Evolutionary conservation across 2,888 invertebrate species (phyloP).

Genomic region (Augiades crinisus): DNA sequence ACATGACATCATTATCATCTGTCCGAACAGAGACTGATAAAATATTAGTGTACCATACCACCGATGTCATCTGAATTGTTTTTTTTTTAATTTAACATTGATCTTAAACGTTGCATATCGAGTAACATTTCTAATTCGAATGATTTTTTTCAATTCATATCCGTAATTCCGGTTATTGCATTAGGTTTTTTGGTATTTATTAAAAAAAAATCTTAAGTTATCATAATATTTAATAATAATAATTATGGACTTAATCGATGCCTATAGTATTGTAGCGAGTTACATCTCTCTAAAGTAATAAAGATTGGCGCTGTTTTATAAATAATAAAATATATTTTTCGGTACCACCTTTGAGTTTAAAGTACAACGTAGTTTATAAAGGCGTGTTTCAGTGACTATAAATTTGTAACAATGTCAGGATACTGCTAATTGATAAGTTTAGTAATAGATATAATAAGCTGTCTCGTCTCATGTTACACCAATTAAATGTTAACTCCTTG

Average conservation of each 20-base stretch:
- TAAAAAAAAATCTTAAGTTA: slow-evolving; percentile 60
- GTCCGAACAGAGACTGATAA: slow-evolving; percentile 62
- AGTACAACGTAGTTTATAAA: slow-evolving; percentile 77
- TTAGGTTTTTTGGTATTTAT: slow-evolving; percentile 64
- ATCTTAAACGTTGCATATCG: slow-evolving; percentile 80
- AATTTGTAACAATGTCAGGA: slow-evolving; percentile 66
- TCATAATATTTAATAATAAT: slow-evolving; percentile 45
- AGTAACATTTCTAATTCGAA: slow-evolving; percentile 77
- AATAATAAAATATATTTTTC: slow-evolving; percentile 69
- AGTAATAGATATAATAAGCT: slow-evolving; percentile 65
- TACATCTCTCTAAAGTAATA: slow-evolving; percentile 66
- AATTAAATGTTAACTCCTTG: slow-evolving; percentile 62
- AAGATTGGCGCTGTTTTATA: slow-evolving; percentile 68
- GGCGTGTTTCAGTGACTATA: slow-evolving; percentile 69
- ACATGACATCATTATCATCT: slow-evolving; percentile 48
- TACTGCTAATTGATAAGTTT: slow-evolving; percentile 68
- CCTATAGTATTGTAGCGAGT: slow-evolving; percentile 67
- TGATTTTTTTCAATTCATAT: slow-evolving; percentile 74
- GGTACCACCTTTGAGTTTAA: slow-evolving; percentile 80
- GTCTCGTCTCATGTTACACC: slow-evolving; percentile 74
- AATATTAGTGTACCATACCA: slow-evolving; percentile 59
- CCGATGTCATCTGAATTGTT: slow-evolving; percentile 68
- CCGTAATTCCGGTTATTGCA: slow-evolving; percentile 63
- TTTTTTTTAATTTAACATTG: slow-evolving; percentile 57
- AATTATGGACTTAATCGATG: slow-evolving; percentile 55